Conservation (phyloP, 2,888 invertebrate genomes). For the Parnassius smintheus region DNA sequence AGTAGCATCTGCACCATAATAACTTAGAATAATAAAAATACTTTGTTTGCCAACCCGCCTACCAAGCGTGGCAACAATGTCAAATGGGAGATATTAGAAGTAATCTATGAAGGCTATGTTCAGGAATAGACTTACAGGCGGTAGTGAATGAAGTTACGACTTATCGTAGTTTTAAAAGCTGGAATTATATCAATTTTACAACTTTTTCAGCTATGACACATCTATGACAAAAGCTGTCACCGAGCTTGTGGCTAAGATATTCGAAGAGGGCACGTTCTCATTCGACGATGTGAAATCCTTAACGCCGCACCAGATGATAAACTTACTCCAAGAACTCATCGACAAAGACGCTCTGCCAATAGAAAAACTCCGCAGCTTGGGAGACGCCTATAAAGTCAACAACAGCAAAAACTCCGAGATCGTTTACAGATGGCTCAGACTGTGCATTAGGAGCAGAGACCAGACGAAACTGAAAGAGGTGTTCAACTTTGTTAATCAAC, state of each 20-base stretch:
- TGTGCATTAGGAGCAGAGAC: conserved; percentile 89
- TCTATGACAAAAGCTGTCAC: conserved; percentile 82
- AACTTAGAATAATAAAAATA: no score
- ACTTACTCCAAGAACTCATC: conserved; percentile 84
- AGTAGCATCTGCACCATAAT: no score
- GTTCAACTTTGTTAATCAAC: conserved; percentile 88
- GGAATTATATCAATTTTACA: no score
- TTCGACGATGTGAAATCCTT: conserved; percentile 77
- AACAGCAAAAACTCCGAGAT: conserved; percentile 89
- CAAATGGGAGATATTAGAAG: no score
- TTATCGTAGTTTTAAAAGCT: no score
- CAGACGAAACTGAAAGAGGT: conserved; percentile 83
- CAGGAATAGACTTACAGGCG: no score
- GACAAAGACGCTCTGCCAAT: conserved; percentile 74
- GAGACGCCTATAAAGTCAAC: conserved; percentile 84
- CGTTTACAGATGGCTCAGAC: conserved; percentile 87
- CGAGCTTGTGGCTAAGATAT: conserved; percentile 73
- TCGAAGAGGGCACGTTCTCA: conserved; percentile 59
- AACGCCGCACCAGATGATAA: conserved; percentile 82
- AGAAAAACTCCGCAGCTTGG: conserved; percentile 82
- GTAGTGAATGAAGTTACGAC: no score
- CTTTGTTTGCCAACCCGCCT: no score
- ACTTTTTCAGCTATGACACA: conserved; percentile 80
- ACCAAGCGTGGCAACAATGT: no score
- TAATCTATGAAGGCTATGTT: no score